These are phyloP conservation scores for Romanogobio albipinnatus DNA, from an alignment of 2,113 vertebrate genomes.

Conservation along the genomic window DNA sequence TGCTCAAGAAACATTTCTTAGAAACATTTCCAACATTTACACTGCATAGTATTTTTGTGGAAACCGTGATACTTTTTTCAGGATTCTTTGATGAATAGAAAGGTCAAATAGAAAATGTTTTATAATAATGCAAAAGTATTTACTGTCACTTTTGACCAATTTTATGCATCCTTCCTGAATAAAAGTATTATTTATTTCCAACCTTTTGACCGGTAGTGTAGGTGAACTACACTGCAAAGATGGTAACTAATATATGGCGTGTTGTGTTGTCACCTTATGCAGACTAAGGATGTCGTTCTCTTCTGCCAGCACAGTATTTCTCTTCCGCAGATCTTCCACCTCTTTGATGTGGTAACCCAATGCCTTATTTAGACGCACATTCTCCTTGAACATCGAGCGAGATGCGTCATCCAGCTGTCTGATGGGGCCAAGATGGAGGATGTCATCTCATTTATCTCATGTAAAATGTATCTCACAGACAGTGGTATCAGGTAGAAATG, in stretches of 20 bases:
- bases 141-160: neutral
- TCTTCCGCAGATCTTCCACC: constrained; percentile 49
- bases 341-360: constrained; percentile 55
- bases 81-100: too few species aligned
- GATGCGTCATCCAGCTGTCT: constrained; percentile 82
- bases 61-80: too few species aligned
- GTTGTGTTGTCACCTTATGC: constrained; percentile 47
- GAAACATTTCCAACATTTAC: neutral
- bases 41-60: neutral
- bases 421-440: constrained; percentile 42
- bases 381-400: constrained; percentile 70
- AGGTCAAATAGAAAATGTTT: too few species aligned
- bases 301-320: constrained; percentile 35
- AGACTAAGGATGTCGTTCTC: constrained; percentile 39
- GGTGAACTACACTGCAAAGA: neutral
- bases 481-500: constrained; percentile 47
- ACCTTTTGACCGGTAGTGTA: too few species aligned
- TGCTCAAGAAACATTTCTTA: neutral
- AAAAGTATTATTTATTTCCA: neutral
- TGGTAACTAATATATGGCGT: neutral
- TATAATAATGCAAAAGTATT: too few species aligned
- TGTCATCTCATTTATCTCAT: neutral
- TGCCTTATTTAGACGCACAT: constrained; percentile 55
- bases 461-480: constrained; percentile 14
- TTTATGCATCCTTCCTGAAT: neutral